Conservation (phyloP, 2,797 vertebrate genomes). For the Falco columbarius region DNA sequence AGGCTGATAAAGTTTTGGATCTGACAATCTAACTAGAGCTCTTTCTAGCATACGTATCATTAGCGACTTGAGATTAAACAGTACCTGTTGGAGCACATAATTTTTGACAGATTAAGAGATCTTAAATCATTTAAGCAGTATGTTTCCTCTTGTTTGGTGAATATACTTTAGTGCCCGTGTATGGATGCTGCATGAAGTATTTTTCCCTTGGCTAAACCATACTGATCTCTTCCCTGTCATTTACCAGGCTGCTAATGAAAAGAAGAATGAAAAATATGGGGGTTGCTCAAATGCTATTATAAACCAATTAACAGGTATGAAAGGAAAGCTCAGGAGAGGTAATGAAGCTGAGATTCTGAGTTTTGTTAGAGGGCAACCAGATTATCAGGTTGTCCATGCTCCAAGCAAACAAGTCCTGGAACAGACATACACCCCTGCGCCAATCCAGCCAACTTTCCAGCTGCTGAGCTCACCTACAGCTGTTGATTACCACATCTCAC, state of each 20-base stretch:
- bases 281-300: not conserved
- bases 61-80: not conserved
- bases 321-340: not conserved
- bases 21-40: not conserved
- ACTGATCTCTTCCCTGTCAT: not conserved
- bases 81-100: not conserved
- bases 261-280: not conserved
- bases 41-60: not conserved
- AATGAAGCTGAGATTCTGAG: not conserved
- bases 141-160: not conserved
- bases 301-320: not conserved
- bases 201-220: not conserved
- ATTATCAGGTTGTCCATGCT: not conserved
- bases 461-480: not conserved
- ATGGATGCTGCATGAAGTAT: not conserved
- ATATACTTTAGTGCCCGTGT: not conserved
- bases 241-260: not conserved
- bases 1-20: not conserved
- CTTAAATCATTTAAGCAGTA: not conserved
- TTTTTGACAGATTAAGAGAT: not conserved
- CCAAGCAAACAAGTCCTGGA: not conserved
- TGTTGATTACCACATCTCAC: not conserved
- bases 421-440: not conserved
- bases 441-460: not conserved
- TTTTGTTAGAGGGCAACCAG: not conserved